phyloP scores from a whole-genome alignment of 1,140 invertebrate genomes.

The Zaprionus vittiger region DNA sequence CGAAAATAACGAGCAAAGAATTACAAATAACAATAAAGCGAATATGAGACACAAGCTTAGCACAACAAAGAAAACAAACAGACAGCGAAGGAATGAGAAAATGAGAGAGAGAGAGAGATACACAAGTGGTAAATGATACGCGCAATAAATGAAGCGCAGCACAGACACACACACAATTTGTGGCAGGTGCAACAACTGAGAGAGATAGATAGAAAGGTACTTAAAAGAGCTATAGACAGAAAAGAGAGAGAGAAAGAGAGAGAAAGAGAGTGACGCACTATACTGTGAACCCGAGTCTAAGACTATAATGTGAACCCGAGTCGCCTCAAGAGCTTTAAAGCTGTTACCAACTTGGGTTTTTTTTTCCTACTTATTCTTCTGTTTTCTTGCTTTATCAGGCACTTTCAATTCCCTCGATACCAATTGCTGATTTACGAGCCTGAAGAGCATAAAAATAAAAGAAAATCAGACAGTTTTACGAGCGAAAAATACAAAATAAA shows the following conservation, averaged over 20 bases:
- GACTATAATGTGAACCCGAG: conserved; percentile 11
- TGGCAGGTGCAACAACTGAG: conserved; percentile 44
- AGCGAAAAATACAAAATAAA: conserved; percentile 12
- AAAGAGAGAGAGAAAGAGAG: conserved; percentile 30
- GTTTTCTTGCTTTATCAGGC: neutral
- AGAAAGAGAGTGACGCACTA: neutral
- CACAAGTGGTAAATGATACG: conserved; percentile 22
- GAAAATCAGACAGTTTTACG: conserved; percentile 15
- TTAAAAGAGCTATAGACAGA: conserved; percentile 4
- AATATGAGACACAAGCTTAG: conserved; percentile 35
- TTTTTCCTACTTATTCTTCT: neutral
- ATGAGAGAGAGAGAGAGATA: neutral
- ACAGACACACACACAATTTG: conserved; percentile 36
- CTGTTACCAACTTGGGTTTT: neutral
- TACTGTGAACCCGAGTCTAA: conserved; percentile 9
- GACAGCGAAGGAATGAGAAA: neutral
- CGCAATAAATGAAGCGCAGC: conserved; percentile 49
- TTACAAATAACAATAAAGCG: conserved; percentile 48
- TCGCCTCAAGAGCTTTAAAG: conserved; percentile 25
- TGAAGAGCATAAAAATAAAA: neutral
- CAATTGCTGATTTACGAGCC: conserved; percentile 13
- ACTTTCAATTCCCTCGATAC: conserved; percentile 4
- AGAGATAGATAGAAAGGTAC: conserved; percentile 14
- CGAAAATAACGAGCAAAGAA: conserved; percentile 77
- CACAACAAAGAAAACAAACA: conserved; percentile 26